phyloP scores from a whole-genome alignment of 2,113 vertebrate genomes.

The Synodontis membranacea region DNA sequence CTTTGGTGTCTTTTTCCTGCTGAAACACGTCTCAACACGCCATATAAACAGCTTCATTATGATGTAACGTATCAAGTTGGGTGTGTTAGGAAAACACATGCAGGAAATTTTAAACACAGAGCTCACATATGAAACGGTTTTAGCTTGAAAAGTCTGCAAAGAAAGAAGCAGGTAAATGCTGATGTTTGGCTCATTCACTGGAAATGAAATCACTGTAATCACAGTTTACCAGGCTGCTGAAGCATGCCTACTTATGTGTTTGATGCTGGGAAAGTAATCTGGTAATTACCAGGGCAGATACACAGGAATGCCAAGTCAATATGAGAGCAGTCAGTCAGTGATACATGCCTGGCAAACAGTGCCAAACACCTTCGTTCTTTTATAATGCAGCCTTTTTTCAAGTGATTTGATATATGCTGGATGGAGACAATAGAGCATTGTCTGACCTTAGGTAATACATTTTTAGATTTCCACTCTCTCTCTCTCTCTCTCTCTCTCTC shows the following conservation, averaged over 20 bases:
- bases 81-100: neutral
- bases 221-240: conserved; percentile 48
- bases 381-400: conserved; percentile 21
- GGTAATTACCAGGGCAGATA: conserved; percentile 50
- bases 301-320: conserved; percentile 41
- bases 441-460: conserved; percentile 30
- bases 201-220: conserved; percentile 47
- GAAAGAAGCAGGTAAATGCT: conserved; percentile 17
- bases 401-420: conserved; percentile 23
- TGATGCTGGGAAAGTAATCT: conserved; percentile 51
- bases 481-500: conserved; percentile 1
- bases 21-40: neutral
- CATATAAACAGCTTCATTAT: neutral
- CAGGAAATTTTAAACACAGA: neutral
- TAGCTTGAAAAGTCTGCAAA: neutral
- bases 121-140: neutral
- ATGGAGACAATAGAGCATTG: conserved; percentile 37
- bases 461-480: conserved; percentile 26
- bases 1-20: neutral
- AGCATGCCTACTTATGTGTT: conserved; percentile 39
- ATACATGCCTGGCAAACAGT: conserved; percentile 19
- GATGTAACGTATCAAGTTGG: neutral
- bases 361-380: neutral
- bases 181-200: conserved; percentile 22
- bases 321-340: conserved; percentile 34